These are phyloP conservation scores for Sebastes itinus DNA, from an alignment of 2,797 vertebrate species.

Conservation along the genomic window DNA sequence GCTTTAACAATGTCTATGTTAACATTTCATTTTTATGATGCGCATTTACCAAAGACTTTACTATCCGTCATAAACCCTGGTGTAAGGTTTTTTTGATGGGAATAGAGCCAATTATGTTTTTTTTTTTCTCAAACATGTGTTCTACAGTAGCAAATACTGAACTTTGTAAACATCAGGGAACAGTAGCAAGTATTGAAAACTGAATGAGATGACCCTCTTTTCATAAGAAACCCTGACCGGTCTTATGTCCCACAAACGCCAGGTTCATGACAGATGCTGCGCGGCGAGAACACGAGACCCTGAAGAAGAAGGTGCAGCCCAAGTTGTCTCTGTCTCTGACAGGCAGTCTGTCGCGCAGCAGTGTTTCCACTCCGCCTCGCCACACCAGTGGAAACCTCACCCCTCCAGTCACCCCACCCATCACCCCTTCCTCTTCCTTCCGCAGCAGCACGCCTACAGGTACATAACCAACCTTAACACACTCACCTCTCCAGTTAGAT, in stretches of 20 bases:
- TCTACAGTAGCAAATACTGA: conserved; percentile 36
- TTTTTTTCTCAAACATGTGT: conserved; percentile 13
- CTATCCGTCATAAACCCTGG: conserved; percentile 59
- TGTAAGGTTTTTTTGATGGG: conserved; percentile 32
- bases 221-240: not conserved
- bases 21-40: conserved; percentile 78
- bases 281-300: conserved; percentile 92
- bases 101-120: conserved; percentile 37
- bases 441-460: conserved; percentile 97
- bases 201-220: not conserved
- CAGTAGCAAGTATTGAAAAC: not conserved
- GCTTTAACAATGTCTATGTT: conserved; percentile 69
- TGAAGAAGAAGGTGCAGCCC: conserved; percentile 95
- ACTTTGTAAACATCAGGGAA: not conserved
- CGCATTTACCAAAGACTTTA: conserved; percentile 74
- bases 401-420: conserved; percentile 96
- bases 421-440: conserved; percentile 97
- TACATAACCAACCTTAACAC: conserved; percentile 8
- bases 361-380: conserved; percentile 91
- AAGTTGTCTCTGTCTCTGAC: conserved; percentile 93
- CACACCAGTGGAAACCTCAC: conserved; percentile 97
- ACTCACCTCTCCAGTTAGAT: not conserved
- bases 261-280: conserved; percentile 98
- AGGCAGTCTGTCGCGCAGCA: conserved; percentile 89
- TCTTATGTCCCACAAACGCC: conserved; percentile 37